Conservation (phyloP, 53 echinoderm and acorn worm species). For the Mesocentrotus franciscanus region DNA sequence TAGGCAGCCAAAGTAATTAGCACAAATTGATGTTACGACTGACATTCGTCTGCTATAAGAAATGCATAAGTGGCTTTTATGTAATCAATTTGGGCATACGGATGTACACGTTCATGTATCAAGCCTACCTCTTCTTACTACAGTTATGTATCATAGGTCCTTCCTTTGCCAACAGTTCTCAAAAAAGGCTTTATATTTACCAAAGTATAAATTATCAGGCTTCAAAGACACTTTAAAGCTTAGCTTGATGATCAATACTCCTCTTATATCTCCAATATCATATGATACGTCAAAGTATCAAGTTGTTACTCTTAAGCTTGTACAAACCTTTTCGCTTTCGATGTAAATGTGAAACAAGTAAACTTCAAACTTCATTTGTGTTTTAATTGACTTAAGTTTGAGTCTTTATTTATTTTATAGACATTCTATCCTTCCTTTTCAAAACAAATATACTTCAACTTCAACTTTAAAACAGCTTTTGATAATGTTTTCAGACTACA, state of each 20-base stretch:
- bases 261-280: too few species aligned
- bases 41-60: background rate
- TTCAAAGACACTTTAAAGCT: background rate
- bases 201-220: background rate
- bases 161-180: background rate
- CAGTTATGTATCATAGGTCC: background rate
- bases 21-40: conserved; percentile 31
- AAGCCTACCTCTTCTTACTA: background rate
- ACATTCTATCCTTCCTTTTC: too few species aligned
- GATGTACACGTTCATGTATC: background rate
- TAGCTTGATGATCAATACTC: too few species aligned
- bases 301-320: too few species aligned
- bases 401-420: too few species aligned
- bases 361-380: too few species aligned
- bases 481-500: background rate
- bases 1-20: background rate
- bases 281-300: too few species aligned
- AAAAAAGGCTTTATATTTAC: background rate
- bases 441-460: background rate
- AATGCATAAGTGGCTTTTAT: background rate
- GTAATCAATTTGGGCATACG: background rate
- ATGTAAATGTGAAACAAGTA: too few species aligned
- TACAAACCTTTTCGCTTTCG: too few species aligned
- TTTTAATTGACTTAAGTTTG: too few species aligned
- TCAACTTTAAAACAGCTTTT: background rate